Conservation (phyloP, 2,797 vertebrate species). For the Phataginus tricuspis region DNA sequence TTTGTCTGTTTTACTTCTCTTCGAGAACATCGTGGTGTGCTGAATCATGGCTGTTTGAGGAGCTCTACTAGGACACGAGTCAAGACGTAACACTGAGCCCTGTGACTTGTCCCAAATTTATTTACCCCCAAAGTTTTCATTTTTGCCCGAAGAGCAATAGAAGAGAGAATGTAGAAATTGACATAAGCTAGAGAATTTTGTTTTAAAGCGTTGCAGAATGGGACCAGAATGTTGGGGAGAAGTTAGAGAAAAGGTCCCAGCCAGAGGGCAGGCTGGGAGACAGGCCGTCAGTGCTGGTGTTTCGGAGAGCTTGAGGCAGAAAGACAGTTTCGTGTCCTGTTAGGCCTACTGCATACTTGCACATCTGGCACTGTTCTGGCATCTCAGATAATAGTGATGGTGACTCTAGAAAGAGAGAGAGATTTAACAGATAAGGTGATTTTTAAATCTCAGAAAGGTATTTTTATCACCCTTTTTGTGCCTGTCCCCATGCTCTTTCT, state of each 20-base stretch:
- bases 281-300: background rate
- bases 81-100: background rate
- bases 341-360: background rate
- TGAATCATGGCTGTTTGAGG: background rate
- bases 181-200: background rate
- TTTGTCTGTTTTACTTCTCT: background rate
- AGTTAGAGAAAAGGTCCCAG: background rate
- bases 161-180: background rate
- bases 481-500: background rate
- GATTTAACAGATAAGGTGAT: background rate
- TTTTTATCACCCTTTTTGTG: background rate
- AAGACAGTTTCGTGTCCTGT: background rate
- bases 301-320: background rate
- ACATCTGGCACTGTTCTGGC: background rate
- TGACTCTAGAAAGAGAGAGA: background rate
- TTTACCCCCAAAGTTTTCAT: background rate
- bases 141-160: background rate
- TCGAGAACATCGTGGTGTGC: no score
- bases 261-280: background rate
- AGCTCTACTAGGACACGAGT: background rate
- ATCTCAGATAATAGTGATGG: background rate
- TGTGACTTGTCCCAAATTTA: background rate
- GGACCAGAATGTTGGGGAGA: background rate
- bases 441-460: slow-evolving; percentile 8
- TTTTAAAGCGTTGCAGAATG: background rate